Evolutionary conservation across 37 sponge, comb jelly and placozoan species (phyloP).

Genomic region (Spongilla lacustris): DNA sequence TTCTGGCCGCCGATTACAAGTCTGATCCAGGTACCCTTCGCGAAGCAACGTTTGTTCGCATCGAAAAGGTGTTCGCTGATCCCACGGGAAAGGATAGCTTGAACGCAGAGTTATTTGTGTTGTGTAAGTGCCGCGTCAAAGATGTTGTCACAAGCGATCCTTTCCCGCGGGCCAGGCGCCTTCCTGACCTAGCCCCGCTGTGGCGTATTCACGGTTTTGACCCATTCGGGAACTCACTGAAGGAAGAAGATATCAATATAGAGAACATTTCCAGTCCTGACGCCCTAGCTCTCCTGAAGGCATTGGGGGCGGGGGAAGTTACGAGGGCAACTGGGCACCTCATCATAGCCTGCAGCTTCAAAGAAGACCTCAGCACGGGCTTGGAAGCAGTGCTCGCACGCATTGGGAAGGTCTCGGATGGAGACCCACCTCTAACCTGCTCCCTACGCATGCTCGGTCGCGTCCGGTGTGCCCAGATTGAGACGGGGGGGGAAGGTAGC

Average conservation of each 20-base stretch:
- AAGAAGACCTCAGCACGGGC: constrained; percentile 7
- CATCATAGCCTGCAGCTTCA: constrained; percentile 20
- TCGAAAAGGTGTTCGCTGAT: constrained; percentile 17
- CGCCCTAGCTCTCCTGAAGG: constrained; percentile 28
- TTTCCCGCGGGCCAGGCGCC: constrained; percentile 31
- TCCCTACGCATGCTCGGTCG: constrained; percentile 20
- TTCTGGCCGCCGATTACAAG: constrained; percentile 24
- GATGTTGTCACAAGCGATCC: constrained; percentile 9
- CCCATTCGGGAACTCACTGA: constrained; percentile 16
- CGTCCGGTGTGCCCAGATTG: constrained; percentile 28
- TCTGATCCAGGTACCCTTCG: constrained; percentile 5
- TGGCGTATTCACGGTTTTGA: constrained; percentile 33
- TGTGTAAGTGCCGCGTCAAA: constrained; percentile 20
- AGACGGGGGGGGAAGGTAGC: background rate
- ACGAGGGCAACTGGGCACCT: constrained; percentile 35
- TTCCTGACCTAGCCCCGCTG: constrained; percentile 25
- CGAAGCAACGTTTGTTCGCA: constrained; percentile 29
- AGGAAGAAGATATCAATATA: constrained; percentile 4
- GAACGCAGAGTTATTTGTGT: constrained; percentile 26
- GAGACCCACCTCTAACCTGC: constrained; percentile 18
- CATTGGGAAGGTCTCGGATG: constrained; percentile 31
- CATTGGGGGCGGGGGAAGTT: constrained; percentile 23
- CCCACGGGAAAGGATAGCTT: constrained; percentile 11
- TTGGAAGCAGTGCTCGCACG: constrained; percentile 21
- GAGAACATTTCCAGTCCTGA: constrained; percentile 29